A percentile compares a stretch with the other conserved stretches of the same genome.
Conservation (phyloP, 2,797 vertebrate species). For the Sebastes hubbsi region DNA sequence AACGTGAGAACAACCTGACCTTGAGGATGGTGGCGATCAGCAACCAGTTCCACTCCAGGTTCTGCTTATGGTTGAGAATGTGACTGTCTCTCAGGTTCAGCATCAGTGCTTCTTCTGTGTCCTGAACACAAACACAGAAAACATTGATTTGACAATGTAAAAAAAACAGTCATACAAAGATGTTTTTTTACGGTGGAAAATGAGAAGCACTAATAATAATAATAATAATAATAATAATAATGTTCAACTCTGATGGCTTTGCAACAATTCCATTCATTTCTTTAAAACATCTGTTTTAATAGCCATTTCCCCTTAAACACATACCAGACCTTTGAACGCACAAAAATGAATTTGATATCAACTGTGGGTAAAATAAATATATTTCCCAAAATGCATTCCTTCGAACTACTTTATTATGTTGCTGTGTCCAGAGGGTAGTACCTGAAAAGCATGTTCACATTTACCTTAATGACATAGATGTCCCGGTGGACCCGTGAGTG, state of each 20-base stretch:
- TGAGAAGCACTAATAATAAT: neutral
- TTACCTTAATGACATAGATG: constrained; percentile 96
- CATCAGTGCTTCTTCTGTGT: constrained; percentile 95
- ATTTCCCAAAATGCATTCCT: neutral
- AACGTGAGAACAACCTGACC: constrained; percentile 75
- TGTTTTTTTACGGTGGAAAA: neutral
- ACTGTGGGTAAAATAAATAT: neutral
- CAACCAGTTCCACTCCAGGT: constrained; percentile 98
- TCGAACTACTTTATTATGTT: neutral
- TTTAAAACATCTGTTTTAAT: neutral
- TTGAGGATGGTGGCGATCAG: constrained; percentile 97
- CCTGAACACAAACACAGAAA: constrained; percentile 77
- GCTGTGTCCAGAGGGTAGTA: neutral
- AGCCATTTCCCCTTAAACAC: neutral
- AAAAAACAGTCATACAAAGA: neutral
- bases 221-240: neutral
- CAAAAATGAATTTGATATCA: neutral
- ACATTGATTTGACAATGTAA: neutral
- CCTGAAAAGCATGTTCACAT: neutral
- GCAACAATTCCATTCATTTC: neutral
- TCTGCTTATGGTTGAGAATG: constrained; percentile 97
- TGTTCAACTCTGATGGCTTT: neutral
- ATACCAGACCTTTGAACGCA: neutral
- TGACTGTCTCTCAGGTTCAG: constrained; percentile 95
- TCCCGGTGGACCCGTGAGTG: constrained; percentile 91